Evolutionary conservation across 2,888 invertebrate species (phyloP).

Genomic region (Nomada ferruginata): DNA sequence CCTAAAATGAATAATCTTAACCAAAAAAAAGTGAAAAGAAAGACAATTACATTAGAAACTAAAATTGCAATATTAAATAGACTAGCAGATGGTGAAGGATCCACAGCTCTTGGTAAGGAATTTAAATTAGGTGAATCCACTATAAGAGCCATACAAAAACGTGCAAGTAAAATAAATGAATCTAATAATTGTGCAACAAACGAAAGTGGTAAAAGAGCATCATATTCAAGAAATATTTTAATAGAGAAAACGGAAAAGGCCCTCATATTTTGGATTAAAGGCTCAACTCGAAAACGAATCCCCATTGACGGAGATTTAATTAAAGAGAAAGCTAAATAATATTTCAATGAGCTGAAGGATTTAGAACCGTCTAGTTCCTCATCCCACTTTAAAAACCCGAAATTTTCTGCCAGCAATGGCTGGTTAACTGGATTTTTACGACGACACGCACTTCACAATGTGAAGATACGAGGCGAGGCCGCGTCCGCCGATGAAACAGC

Average conservation of each 20-base stretch:
- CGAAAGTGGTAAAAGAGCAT: slow-evolving; percentile 45
- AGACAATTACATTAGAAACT: slow-evolving; percentile 55
- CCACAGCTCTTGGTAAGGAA: slow-evolving; percentile 55
- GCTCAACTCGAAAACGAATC: slow-evolving; percentile 61
- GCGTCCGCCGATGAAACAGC: slow-evolving; percentile 60
- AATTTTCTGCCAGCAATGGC: slow-evolving; percentile 64
- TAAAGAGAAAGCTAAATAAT: slow-evolving; percentile 56
- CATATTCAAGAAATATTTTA: slow-evolving; percentile 43
- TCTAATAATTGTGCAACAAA: slow-evolving; percentile 37
- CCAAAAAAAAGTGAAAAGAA: slow-evolving; percentile 42
- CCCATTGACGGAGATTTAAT: slow-evolving; percentile 58
- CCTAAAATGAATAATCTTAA: slow-evolving; percentile 37
- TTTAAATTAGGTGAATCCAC: slow-evolving; percentile 57
- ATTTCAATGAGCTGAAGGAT: slow-evolving; percentile 43
- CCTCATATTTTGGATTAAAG: slow-evolving; percentile 42
- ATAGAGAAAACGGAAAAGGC: slow-evolving; percentile 43
- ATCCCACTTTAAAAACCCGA: slow-evolving; percentile 40
- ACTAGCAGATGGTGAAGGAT: slow-evolving; percentile 53
- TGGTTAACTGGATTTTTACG: slow-evolving; percentile 60
- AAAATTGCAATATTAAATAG: slow-evolving; percentile 58
- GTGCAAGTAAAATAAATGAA: slow-evolving; percentile 34
- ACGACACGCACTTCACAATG: slow-evolving; percentile 58
- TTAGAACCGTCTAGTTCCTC: slow-evolving; percentile 45
- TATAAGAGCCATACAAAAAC: slow-evolving; percentile 35
- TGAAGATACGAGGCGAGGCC: slow-evolving; percentile 57